A percentile compares a stretch with the other conserved stretches of the same genome.
phyloP scores from a whole-genome alignment of 2,797 vertebrate genomes.

The Psittacula derbiana region DNA sequence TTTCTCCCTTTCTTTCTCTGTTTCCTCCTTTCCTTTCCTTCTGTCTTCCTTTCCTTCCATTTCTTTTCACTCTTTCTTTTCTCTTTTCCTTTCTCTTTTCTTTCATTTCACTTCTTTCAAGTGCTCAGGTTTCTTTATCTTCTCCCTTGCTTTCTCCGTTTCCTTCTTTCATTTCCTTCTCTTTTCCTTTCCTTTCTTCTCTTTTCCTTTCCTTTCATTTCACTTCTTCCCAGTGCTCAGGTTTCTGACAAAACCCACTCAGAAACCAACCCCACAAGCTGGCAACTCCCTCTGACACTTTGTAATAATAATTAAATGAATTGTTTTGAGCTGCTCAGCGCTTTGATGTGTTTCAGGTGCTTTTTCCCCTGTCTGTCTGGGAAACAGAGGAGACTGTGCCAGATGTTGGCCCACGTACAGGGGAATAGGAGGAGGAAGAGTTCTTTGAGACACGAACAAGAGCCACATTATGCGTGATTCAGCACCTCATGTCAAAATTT shows the following conservation, averaged over 20 bases:
- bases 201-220: no score
- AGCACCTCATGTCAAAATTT: constrained; percentile 36
- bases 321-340: background rate
- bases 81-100: background rate
- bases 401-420: constrained; percentile 2
- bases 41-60: no score
- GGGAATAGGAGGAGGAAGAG: background rate
- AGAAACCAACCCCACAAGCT: background rate
- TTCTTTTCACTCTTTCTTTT: no score
- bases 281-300: background rate
- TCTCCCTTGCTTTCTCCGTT: no score
- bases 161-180: no score
- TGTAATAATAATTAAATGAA: background rate
- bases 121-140: background rate
- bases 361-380: background rate
- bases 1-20: no score
- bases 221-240: background rate
- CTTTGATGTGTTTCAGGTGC: constrained; percentile 10
- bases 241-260: background rate
- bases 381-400: background rate
- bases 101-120: background rate
- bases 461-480: background rate
- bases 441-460: constrained; percentile 2
- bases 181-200: no score
- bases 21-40: background rate